Conservation (phyloP, 2,888 invertebrate species). For the Ophraella communa region DNA sequence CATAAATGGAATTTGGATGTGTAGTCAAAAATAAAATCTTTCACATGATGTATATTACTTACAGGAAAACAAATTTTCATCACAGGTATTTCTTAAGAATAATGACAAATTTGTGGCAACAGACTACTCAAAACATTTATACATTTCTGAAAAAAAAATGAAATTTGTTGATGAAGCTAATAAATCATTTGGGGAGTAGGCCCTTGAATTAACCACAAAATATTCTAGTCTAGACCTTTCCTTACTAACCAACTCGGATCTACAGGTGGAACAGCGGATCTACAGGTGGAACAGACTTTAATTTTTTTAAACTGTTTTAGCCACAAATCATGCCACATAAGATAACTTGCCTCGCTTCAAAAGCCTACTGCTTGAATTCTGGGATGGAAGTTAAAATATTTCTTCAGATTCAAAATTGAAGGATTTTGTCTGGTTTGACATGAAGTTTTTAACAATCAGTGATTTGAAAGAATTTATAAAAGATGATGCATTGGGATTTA, state of each 20-base stretch:
- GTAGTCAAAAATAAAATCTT: no score
- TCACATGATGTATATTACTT: no score
- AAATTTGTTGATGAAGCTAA: not conserved
- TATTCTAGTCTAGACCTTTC: not conserved
- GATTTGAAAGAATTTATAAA: not conserved
- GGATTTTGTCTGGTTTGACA: not conserved
- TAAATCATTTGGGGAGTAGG: not conserved
- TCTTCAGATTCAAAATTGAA: no score
- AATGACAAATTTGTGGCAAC: no score
- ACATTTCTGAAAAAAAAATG: not conserved
- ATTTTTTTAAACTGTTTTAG: no score
- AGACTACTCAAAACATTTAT: no score
- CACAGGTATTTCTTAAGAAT: not conserved
- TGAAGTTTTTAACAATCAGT: not conserved
- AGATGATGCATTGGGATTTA: not conserved
- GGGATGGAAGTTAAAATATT: no score
- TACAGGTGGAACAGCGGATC: not conserved
- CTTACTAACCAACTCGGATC: not conserved
- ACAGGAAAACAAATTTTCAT: not conserved
- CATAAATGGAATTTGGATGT: no score
- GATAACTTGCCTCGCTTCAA: no score
- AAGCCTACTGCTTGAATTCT: no score
- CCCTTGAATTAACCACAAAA: not conserved
- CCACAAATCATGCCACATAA: no score
- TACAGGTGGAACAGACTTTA: no score